A percentile compares a stretch with the other conserved stretches of the same genome.
Conservation (phyloP, 2,113 vertebrate species). For the Periophthalmus modestus region DNA sequence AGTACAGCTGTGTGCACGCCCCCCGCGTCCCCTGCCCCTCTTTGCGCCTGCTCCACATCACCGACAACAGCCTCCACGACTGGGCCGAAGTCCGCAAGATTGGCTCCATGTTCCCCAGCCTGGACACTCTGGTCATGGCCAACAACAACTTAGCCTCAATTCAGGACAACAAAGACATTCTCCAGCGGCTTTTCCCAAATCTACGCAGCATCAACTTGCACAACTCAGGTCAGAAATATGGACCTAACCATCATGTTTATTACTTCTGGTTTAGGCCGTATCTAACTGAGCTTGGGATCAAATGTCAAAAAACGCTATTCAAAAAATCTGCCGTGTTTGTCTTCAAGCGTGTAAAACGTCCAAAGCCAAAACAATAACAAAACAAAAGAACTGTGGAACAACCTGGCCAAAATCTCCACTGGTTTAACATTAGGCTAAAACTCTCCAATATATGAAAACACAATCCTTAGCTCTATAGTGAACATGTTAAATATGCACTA, state of each 20-base stretch:
- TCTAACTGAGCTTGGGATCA: neutral
- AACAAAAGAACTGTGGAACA: no score
- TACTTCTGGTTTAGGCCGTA: neutral
- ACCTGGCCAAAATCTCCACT: no score
- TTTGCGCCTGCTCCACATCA: conserved; percentile 95
- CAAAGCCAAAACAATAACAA: no score
- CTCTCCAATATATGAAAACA: no score
- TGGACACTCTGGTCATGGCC: conserved; percentile 92
- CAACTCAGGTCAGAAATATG: conserved; percentile 87
- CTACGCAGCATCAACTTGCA: conserved; percentile 93
- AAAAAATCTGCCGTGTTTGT: no score
- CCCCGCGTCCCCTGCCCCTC: conserved; percentile 86
- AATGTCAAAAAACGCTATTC: neutral
- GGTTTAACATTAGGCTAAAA: no score
- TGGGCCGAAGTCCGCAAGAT: conserved; percentile 95
- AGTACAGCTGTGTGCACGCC: conserved; percentile 90
- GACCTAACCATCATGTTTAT: no score
- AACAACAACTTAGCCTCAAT: conserved; percentile 92
- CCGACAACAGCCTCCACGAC: conserved; percentile 94
- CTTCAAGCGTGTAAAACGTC: no score
- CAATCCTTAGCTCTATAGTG: no score
- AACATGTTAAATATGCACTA: no score
- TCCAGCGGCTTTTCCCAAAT: conserved; percentile 88
- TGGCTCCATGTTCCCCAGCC: conserved; percentile 90
- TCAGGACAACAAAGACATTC: conserved; percentile 84